Evolutionary conservation across 1,140 invertebrate species (phyloP).

Genomic region (Saccostrea echinata): DNA sequence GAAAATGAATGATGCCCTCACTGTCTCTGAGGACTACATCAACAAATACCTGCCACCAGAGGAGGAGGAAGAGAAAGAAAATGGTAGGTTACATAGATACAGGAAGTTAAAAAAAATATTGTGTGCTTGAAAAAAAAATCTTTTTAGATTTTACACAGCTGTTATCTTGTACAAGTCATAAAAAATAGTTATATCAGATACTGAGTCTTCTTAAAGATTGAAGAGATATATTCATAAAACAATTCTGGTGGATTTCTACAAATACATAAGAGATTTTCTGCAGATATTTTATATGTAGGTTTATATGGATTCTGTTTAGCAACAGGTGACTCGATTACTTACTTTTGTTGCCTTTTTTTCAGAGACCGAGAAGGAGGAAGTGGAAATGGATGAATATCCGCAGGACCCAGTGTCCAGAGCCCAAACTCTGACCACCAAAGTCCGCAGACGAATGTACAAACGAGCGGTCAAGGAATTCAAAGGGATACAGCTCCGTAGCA

Average conservation of each 20-base stretch:
- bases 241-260: too few species aligned
- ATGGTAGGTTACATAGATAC: background rate
- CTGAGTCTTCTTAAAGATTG: too few species aligned
- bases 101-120: too few species aligned
- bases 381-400: slow-evolving; percentile 63
- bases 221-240: too few species aligned
- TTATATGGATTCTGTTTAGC: too few species aligned
- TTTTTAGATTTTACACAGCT: too few species aligned
- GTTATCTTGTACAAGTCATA: too few species aligned
- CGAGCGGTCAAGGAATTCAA: slow-evolving; percentile 68
- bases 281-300: too few species aligned
- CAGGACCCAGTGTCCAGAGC: slow-evolving; percentile 60
- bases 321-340: too few species aligned
- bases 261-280: too few species aligned
- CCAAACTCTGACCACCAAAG: slow-evolving; percentile 62
- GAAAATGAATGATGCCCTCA: slow-evolving; percentile 64
- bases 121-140: too few species aligned
- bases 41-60: slow-evolving; percentile 69
- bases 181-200: too few species aligned
- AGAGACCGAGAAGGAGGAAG: slow-evolving; percentile 45
- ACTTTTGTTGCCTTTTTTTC: slow-evolving; percentile 1
- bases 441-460: slow-evolving; percentile 70
- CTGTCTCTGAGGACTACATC: slow-evolving; percentile 66
- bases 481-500: slow-evolving; percentile 64
- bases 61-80: slow-evolving; percentile 58